phyloP scores from a whole-genome alignment of 2,797 vertebrate genomes.

The Odontamblyopus lacepedii region DNA sequence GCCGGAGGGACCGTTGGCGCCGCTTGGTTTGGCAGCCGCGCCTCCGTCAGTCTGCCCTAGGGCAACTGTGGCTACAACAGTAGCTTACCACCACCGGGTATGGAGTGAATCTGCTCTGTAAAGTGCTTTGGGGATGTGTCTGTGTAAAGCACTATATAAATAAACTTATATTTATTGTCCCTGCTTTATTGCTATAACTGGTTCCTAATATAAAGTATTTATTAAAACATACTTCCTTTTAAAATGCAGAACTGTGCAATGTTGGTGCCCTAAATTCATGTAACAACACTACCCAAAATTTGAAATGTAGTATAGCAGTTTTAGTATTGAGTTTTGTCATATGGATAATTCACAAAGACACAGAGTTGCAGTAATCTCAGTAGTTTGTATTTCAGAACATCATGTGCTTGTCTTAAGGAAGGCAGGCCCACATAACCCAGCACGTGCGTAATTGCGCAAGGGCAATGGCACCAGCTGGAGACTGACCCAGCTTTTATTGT shows the following conservation, averaged over 20 bases:
- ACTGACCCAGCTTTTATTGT: constrained; percentile 11
- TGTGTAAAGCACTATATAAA: no score
- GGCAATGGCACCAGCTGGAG: constrained; percentile 22
- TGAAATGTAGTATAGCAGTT: not conserved
- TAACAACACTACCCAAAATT: not conserved
- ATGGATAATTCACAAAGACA: not conserved
- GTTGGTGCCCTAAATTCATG: constrained; percentile 37
- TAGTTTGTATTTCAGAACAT: constrained; percentile 2
- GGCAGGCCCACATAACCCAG: constrained; percentile 5
- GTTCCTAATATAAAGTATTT: no score
- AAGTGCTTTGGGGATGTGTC: no score
- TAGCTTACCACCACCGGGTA: no score
- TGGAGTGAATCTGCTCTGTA: no score
- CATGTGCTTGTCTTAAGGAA: constrained; percentile 8
- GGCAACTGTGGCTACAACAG: no score
- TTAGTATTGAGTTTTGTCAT: not conserved
- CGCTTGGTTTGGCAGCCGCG: no score
- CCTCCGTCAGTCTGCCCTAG: no score
- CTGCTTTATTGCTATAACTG: not conserved
- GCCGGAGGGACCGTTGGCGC: no score
- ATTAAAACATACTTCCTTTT: not conserved
- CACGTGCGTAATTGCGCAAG: constrained; percentile 20
- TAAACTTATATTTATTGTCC: constrained; percentile 14
- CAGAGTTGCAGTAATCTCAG: not conserved
- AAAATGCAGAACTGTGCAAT: constrained; percentile 11